Percentiles rank a stretch among this genome's conserved stretches.
phyloP scores from a whole-genome alignment of 30 jellyfish, hydroid and myxozoan genomes.

The Aurelia sp. region DNA sequence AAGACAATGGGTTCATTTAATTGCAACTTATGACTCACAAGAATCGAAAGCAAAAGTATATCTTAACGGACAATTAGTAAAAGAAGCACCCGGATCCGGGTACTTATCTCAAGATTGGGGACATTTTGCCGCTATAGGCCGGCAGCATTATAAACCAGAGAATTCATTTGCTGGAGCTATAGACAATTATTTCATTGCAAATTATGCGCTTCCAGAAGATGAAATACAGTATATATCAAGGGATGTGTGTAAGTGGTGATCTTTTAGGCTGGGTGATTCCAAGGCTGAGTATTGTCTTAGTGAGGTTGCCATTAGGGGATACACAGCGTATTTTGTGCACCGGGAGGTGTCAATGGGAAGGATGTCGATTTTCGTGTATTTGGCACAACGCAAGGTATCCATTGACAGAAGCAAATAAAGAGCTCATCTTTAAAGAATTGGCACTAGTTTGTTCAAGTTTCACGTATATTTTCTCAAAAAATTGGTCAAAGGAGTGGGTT shows the following conservation, averaged over 20 bases:
- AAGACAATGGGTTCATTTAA: constrained; percentile 82
- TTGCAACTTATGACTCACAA: constrained; percentile 89
- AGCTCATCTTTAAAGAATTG: too few relatives aligned
- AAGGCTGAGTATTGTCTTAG: too few relatives aligned
- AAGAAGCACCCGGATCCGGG: constrained; percentile 88
- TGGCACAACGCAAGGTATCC: too few relatives aligned
- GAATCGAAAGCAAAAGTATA: constrained; percentile 83
- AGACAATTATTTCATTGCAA: constrained; percentile 80
- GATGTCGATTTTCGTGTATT: too few relatives aligned
- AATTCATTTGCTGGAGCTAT: constrained; percentile 76
- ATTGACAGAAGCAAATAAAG: too few relatives aligned
- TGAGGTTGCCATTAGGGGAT: too few relatives aligned
- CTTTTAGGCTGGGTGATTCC: too few relatives aligned
- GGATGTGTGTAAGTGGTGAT: constrained; percentile 74
- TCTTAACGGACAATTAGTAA: constrained; percentile 79
- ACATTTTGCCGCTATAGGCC: constrained; percentile 89
- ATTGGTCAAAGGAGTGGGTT: too few relatives aligned
- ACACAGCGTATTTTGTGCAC: too few relatives aligned
- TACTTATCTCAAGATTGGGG: constrained; percentile 95
- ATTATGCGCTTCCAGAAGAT: constrained; percentile 86
- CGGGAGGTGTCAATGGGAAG: too few relatives aligned
- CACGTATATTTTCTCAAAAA: too few relatives aligned
- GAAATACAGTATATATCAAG: constrained; percentile 77
- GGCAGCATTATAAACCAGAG: constrained; percentile 77
- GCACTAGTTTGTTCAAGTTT: too few relatives aligned